Percentiles rank a stretch among this genome's conserved stretches.
Conservation (phyloP, 2,797 vertebrate species). For the Poeciliopsis infans region DNA sequence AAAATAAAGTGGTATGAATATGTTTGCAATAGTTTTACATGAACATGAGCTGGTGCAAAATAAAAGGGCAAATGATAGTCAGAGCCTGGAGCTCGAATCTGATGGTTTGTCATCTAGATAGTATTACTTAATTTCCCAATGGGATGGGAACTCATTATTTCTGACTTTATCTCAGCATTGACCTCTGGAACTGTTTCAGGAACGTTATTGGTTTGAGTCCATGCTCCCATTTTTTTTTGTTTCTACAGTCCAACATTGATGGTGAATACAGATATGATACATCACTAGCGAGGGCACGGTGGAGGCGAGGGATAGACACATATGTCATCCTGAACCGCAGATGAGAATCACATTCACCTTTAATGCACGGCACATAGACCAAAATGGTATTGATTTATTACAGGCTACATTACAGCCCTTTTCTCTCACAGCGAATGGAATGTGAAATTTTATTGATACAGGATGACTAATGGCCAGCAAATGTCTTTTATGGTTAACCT, state of each 20-base stretch:
- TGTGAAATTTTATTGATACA: conserved; percentile 61
- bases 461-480: conserved; percentile 52
- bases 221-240: conserved; percentile 47
- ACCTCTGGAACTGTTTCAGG: conserved; percentile 73
- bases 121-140: conserved; percentile 83
- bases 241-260: conserved; percentile 43
- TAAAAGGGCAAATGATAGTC: conserved; percentile 73
- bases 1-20: not conserved
- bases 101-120: conserved; percentile 84
- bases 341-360: conserved; percentile 57
- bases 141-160: conserved; percentile 83
- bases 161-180: conserved; percentile 77
- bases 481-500: conserved; percentile 46
- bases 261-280: conserved; percentile 66
- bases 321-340: conserved; percentile 37
- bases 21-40: conserved; percentile 50
- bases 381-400: conserved; percentile 68
- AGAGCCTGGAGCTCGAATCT: conserved; percentile 72
- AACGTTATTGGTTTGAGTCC: conserved; percentile 77
- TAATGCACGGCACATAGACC: conserved; percentile 50
- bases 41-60: conserved; percentile 67
- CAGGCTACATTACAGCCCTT: conserved; percentile 48
- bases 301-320: conserved; percentile 56
- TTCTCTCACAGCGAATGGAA: conserved; percentile 60
- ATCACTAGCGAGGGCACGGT: conserved; percentile 52